phyloP scores from a whole-genome alignment of 2,797 vertebrate genomes.

The Chiloscyllium punctatum region DNA sequence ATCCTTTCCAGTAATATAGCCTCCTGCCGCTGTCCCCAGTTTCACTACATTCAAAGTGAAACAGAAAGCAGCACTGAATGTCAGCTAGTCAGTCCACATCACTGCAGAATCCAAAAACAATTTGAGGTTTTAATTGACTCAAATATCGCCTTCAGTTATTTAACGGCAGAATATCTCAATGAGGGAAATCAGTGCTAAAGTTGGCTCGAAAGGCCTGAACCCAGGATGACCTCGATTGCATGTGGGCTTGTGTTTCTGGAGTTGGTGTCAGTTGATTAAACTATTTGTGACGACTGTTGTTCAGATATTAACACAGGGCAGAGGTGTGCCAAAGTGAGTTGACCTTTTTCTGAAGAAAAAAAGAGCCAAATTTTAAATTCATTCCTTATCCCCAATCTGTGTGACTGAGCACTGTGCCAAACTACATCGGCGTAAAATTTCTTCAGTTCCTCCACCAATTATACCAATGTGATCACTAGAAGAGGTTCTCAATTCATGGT shows the following conservation, averaged over 20 bases:
- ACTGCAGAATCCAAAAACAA: constrained; percentile 3
- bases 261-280: neutral
- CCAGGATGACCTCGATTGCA: neutral
- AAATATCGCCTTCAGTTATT: neutral
- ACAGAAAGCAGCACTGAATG: neutral
- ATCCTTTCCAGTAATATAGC: neutral
- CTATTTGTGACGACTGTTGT: neutral
- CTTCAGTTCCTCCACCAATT: neutral
- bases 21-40: neutral
- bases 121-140: constrained; percentile 32
- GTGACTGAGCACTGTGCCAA: no score
- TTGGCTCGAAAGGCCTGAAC: neutral
- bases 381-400: neutral
- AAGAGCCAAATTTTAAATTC: neutral
- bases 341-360: neutral
- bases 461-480: neutral
- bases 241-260: neutral
- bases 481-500: neutral
- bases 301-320: neutral
- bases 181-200: constrained; percentile 23
- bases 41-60: constrained; percentile 15
- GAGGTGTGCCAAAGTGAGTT: neutral
- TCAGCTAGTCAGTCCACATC: neutral
- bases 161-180: neutral
- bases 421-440: no score